Conservation (phyloP, 2,888 invertebrate species). For the Hypolimnas misippus region DNA sequence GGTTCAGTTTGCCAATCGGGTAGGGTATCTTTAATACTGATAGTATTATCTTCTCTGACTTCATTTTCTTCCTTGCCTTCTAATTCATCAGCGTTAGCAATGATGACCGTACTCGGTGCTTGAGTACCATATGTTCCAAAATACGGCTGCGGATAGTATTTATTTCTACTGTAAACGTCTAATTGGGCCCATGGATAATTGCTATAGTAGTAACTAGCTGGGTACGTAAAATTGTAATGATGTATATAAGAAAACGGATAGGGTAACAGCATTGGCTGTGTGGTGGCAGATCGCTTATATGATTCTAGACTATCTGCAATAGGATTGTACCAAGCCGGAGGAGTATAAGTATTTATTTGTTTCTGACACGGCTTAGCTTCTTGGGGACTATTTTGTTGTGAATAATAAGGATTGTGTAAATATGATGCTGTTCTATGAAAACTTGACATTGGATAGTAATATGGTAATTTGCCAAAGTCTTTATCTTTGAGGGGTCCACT, state of each 20-base stretch:
- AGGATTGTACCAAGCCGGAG: constrained; percentile 38
- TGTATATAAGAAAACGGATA: constrained; percentile 62
- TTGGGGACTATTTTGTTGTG: constrained; percentile 20
- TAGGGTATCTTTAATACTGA: constrained; percentile 34
- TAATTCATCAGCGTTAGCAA: constrained; percentile 47
- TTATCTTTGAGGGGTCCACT: constrained; percentile 47
- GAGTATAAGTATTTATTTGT: constrained; percentile 30
- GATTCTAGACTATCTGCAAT: not conserved
- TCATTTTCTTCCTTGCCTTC: constrained; percentile 40
- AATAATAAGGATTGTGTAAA: constrained; percentile 43
- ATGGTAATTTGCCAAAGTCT: constrained; percentile 58
- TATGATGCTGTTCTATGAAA: constrained; percentile 63
- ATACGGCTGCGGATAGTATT: constrained; percentile 45
- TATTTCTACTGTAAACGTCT: constrained; percentile 46
- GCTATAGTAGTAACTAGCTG: constrained; percentile 45
- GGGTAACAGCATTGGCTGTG: constrained; percentile 54
- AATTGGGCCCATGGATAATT: constrained; percentile 52
- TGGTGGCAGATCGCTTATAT: constrained; percentile 43
- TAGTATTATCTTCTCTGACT: constrained; percentile 34
- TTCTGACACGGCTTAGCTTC: constrained; percentile 39
- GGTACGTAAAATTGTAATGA: constrained; percentile 51
- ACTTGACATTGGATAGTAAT: constrained; percentile 60
- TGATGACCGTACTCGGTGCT: constrained; percentile 42
- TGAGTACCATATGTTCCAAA: constrained; percentile 41
- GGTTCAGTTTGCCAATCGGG: constrained; percentile 65